These are phyloP conservation scores for Lagopus muta DNA, from an alignment of 2,113 vertebrate species.

Conservation along the genomic window DNA sequence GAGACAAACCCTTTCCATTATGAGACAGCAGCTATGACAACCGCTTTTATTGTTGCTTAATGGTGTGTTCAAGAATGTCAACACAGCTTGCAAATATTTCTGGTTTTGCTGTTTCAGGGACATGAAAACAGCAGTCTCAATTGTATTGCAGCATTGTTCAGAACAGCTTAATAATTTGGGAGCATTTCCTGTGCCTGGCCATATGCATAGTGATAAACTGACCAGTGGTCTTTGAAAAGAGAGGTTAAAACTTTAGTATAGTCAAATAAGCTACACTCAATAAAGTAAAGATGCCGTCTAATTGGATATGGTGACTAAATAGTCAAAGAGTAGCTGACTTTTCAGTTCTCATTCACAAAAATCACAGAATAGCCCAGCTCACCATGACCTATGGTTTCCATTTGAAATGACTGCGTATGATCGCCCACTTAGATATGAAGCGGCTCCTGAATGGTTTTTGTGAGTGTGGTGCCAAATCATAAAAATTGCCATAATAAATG, in stretches of 20 bases:
- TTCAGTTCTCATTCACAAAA: constrained; percentile 43
- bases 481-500: constrained; percentile 35
- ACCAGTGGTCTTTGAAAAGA: background rate
- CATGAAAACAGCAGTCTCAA: constrained; percentile 48
- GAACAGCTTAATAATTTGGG: constrained; percentile 30
- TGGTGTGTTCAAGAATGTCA: constrained; percentile 58
- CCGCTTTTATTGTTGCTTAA: constrained; percentile 64
- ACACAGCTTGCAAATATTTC: constrained; percentile 64
- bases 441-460: background rate
- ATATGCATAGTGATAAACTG: constrained; percentile 30
- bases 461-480: background rate
- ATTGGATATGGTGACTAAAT: background rate
- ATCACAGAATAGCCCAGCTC: background rate
- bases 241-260: background rate
- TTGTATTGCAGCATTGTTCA: constrained; percentile 48
- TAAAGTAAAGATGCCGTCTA: background rate
- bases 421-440: background rate
- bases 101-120: constrained; percentile 52
- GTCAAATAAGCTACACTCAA: background rate
- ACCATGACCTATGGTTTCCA: constrained; percentile 17
- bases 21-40: constrained; percentile 66
- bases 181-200: constrained; percentile 22
- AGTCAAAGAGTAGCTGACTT: background rate
- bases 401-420: background rate
- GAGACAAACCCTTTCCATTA: constrained; percentile 28